Evolutionary conservation across 2,797 vertebrate genomes (phyloP).

Genomic region (Coluber constrictor): DNA sequence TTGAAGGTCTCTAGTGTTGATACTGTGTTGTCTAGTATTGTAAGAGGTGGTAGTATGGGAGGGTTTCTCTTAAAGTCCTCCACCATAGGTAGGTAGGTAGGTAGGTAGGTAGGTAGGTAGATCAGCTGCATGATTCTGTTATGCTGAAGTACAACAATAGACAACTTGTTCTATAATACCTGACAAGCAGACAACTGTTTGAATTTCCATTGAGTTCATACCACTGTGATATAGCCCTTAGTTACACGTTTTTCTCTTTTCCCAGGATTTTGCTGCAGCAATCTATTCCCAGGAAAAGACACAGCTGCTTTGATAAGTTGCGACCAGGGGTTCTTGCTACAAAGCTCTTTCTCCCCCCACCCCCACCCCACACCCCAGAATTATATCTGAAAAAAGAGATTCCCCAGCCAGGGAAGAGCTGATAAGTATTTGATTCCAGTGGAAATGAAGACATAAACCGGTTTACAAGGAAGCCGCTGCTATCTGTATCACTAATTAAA

Average conservation of each 20-base stretch:
- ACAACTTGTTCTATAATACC: too few species aligned
- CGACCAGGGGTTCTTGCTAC: background rate
- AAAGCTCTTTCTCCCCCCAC: background rate
- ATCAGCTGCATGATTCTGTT: too few species aligned
- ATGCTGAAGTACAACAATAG: too few species aligned
- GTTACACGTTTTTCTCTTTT: background rate
- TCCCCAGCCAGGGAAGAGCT: background rate
- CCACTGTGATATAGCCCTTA: background rate
- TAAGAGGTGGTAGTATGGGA: too few species aligned
- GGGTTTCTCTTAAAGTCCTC: too few species aligned
- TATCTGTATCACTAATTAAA: constrained; percentile 49
- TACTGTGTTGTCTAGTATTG: too few species aligned
- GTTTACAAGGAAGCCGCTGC: constrained; percentile 24
- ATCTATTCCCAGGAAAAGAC: background rate
- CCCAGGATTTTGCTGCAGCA: background rate
- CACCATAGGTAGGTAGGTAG: too few species aligned
- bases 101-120: too few species aligned
- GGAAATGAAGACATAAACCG: constrained; percentile 14
- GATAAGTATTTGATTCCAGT: background rate
- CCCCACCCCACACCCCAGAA: background rate
- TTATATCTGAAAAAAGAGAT: background rate
- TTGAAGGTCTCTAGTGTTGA: too few species aligned
- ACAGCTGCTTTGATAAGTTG: background rate
- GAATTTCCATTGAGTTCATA: too few species aligned
- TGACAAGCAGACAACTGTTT: too few species aligned